These are phyloP conservation scores for Scolopax rusticola DNA, from an alignment of 2,797 vertebrate genomes.

Conservation along the genomic window DNA sequence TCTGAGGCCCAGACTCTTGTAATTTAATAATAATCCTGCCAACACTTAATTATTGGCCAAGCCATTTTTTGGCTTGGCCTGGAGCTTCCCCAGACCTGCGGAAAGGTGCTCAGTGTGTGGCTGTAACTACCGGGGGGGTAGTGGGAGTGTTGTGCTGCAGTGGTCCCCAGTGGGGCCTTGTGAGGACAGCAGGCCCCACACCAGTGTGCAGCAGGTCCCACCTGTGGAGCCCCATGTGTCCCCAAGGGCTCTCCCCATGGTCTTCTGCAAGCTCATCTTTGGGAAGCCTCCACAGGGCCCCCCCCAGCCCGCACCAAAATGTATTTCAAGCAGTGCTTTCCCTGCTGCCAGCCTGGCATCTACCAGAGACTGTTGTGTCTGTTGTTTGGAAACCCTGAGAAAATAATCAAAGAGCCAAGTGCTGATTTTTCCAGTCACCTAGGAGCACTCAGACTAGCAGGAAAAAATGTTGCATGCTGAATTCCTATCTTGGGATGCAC, in stretches of 20 bases:
- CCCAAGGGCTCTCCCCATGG: fast-evolving
- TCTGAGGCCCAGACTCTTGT: not conserved
- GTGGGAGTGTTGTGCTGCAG: fast-evolving
- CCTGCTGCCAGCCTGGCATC: not conserved
- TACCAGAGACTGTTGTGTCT: not conserved
- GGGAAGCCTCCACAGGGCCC: not conserved
- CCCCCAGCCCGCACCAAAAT: fast-evolving
- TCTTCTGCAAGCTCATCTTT: fast-evolving
- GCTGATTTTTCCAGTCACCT: slow-evolving; percentile 31
- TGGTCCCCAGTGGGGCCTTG: no score
- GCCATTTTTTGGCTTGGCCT: not conserved
- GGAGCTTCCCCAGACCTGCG: fast-evolving
- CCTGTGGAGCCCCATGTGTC: fast-evolving
- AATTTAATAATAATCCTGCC: not conserved
- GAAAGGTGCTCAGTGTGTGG: not conserved
- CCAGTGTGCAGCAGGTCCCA: fast-evolving
- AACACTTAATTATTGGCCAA: not conserved
- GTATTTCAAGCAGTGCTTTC: fast-evolving
- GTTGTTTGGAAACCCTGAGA: slow-evolving; percentile 38
- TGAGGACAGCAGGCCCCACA: fast-evolving
- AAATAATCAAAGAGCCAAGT: slow-evolving; percentile 1
- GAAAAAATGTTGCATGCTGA: slow-evolving; percentile 40
- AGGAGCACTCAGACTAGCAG: slow-evolving; percentile 41
- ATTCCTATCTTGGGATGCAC: slow-evolving; percentile 48
- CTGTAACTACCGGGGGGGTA: fast-evolving